These are phyloP conservation scores for Phthorimaea operculella DNA, from an alignment of 1,140 invertebrate genomes.

Conservation along the genomic window DNA sequence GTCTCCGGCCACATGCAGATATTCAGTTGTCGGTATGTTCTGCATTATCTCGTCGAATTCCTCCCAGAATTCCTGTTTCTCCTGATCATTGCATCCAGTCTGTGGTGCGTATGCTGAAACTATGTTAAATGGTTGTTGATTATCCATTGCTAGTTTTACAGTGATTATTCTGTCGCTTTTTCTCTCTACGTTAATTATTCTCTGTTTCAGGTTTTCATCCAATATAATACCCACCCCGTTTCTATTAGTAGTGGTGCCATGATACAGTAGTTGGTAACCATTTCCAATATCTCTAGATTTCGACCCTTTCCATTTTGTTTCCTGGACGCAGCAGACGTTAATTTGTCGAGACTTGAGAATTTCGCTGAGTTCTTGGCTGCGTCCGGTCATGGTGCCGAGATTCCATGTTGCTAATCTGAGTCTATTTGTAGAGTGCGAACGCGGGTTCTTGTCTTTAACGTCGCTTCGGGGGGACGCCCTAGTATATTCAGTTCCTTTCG, in stretches of 20 bases:
- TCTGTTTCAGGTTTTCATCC: constrained; percentile 5
- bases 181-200: constrained; percentile 4
- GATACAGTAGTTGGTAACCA: constrained; percentile 16
- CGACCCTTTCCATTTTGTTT: constrained; percentile 15
- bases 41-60: constrained; percentile 12
- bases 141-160: constrained; percentile 13
- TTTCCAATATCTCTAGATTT: constrained; percentile 13
- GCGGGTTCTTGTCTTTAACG: not conserved
- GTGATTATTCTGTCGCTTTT: constrained; percentile 9
- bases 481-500: not conserved
- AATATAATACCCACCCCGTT: constrained; percentile 14
- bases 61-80: constrained; percentile 13
- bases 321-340: constrained; percentile 15
- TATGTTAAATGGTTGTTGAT: constrained; percentile 11
- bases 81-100: constrained; percentile 9
- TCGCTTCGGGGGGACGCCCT: constrained; percentile 1
- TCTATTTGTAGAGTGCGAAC: not conserved
- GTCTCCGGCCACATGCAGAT: constrained; percentile 7
- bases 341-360: not conserved
- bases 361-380: not conserved
- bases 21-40: not conserved
- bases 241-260: constrained; percentile 7
- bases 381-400: not conserved
- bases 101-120: constrained; percentile 18
- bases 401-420: not conserved